phyloP scores from a whole-genome alignment of 2,113 vertebrate species.

The Mus spicilegus region DNA sequence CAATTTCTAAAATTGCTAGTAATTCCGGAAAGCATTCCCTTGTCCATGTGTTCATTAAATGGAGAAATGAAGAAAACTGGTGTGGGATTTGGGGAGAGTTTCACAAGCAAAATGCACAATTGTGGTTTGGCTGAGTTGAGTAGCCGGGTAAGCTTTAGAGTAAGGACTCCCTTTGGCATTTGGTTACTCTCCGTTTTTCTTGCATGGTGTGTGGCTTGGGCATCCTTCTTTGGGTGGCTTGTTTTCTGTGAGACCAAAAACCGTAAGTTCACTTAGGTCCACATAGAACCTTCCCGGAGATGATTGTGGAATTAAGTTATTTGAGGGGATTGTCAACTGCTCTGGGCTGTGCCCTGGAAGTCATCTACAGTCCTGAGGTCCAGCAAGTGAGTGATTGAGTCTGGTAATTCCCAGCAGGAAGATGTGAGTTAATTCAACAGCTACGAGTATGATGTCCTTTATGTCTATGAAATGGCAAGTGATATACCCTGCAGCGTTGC shows the following conservation, averaged over 20 bases:
- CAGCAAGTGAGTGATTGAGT: background rate
- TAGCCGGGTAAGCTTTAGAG: too few species aligned
- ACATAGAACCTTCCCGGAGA: background rate
- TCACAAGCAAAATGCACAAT: accelerated
- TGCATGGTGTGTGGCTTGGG: accelerated
- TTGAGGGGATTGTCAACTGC: too few species aligned
- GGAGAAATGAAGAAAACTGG: accelerated
- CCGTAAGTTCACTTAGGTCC: background rate
- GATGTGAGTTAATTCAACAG: background rate
- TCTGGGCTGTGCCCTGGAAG: too few species aligned
- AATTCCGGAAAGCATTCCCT: background rate
- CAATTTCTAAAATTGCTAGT: background rate
- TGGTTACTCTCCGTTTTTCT: background rate
- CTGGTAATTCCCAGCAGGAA: background rate
- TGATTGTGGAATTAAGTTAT: accelerated
- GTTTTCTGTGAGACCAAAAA: background rate
- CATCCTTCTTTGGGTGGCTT: too few species aligned
- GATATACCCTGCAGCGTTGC: too few species aligned
- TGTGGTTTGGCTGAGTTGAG: accelerated
- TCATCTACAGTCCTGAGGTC: accelerated
- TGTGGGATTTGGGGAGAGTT: accelerated
- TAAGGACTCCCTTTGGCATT: too few species aligned
- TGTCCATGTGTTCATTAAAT: accelerated
- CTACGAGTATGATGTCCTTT: background rate
- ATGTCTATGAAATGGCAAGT: background rate